phyloP scores from a whole-genome alignment of 1,140 invertebrate species.

The Bombus huntii region DNA sequence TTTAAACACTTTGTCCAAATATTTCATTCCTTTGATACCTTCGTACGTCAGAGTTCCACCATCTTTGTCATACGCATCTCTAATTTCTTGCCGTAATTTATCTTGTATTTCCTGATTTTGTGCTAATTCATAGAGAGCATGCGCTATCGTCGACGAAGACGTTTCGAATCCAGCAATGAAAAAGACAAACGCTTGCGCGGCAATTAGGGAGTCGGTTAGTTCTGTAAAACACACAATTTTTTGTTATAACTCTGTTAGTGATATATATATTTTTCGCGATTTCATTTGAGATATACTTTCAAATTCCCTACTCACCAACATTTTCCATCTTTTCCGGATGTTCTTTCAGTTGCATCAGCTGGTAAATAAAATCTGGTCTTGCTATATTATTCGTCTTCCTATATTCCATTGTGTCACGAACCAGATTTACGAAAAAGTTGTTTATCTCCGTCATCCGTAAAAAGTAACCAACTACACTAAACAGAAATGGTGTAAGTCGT shows the following conservation, averaged over 20 bases:
- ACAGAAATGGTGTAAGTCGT: constrained; percentile 58
- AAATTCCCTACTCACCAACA: constrained; percentile 63
- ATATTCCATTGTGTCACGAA: constrained; percentile 79
- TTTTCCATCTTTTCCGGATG: constrained; percentile 28
- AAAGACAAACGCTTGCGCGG: constrained; percentile 56
- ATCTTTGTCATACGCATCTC: constrained; percentile 41
- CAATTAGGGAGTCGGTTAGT: constrained; percentile 53
- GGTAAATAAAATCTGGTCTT: constrained; percentile 78
- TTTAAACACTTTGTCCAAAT: constrained; percentile 75
- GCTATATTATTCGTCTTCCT: constrained; percentile 80
- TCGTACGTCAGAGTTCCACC: constrained; percentile 74
- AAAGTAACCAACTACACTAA: constrained; percentile 49
- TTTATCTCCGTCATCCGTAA: constrained; percentile 70
- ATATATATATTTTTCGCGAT: too few relatives aligned
- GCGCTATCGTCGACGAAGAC: neutral
- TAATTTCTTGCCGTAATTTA: constrained; percentile 73
- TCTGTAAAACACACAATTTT: constrained; percentile 67
- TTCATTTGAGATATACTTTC: too few relatives aligned
- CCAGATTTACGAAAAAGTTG: constrained; percentile 80
- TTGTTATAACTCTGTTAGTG: neutral
- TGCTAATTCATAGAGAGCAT: constrained; percentile 39
- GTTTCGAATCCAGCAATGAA: neutral
- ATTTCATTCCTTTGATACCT: constrained; percentile 77
- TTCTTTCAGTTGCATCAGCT: constrained; percentile 81
- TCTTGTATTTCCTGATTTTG: constrained; percentile 69